Evolutionary conservation across 1,140 invertebrate genomes (phyloP).

Genomic region (Cyclina sinensis): DNA sequence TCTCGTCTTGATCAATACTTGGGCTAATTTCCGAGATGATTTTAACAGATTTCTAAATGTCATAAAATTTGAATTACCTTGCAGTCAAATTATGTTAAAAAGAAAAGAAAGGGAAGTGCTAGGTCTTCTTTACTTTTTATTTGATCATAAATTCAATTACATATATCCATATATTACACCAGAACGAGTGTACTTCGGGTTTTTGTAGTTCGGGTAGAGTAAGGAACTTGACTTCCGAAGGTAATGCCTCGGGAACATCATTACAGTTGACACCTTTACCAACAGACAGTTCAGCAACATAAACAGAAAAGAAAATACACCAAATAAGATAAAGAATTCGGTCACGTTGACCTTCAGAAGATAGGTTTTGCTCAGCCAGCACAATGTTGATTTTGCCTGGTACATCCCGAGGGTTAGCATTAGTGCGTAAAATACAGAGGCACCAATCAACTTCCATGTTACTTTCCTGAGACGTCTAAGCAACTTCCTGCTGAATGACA

Average conservation of each 20-base stretch:
- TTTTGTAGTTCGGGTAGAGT: neutral
- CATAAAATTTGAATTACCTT: too few species aligned
- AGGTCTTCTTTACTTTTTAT: too few species aligned
- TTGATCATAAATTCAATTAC: too few species aligned
- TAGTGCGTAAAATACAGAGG: conserved; percentile 32
- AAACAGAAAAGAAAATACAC: conserved; percentile 15
- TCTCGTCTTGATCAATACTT: too few species aligned
- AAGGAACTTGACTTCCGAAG: neutral
- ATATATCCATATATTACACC: conserved; percentile 56
- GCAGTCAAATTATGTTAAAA: too few species aligned
- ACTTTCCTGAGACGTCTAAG: conserved; percentile 5
- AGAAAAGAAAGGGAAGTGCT: too few species aligned
- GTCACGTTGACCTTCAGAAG: neutral
- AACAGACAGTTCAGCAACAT: conserved; percentile 50
- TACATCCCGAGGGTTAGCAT: conserved; percentile 30
- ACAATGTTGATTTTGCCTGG: conserved; percentile 27
- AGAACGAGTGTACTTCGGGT: conserved; percentile 55
- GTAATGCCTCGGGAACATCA: neutral
- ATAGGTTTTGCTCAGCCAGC: conserved; percentile 13
- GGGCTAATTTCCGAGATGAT: too few species aligned
- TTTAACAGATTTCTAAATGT: too few species aligned
- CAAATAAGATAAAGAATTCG: conserved; percentile 47
- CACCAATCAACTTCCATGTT: conserved; percentile 34
- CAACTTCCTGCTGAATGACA: neutral
- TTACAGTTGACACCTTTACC: neutral